Conservation (phyloP, 2,113 vertebrate genomes). For the Acinonyx jubatus region DNA sequence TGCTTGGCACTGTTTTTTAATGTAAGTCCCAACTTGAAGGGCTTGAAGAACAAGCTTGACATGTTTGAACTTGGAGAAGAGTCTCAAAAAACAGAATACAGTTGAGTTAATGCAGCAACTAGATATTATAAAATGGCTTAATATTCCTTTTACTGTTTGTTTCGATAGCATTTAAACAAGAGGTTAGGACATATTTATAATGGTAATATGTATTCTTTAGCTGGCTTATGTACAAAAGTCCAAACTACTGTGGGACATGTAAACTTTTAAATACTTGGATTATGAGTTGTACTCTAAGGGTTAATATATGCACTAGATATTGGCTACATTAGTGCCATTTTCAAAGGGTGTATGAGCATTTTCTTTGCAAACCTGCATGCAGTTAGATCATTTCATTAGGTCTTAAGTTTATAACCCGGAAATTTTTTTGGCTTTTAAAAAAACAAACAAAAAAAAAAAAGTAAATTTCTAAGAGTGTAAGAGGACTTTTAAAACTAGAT, state of each 20-base stretch:
- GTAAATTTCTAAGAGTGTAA: background rate
- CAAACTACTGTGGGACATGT: slow-evolving; percentile 47
- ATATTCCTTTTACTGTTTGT: slow-evolving; percentile 50
- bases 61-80: slow-evolving; percentile 65
- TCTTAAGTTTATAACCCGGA: slow-evolving; percentile 1
- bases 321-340: slow-evolving; percentile 43
- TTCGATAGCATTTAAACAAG: slow-evolving; percentile 48
- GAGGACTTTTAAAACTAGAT: slow-evolving; percentile 21
- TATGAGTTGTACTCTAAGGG: slow-evolving; percentile 71
- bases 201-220: slow-evolving; percentile 48
- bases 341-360: slow-evolving; percentile 51
- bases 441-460: background rate
- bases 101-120: slow-evolving; percentile 63
- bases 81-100: slow-evolving; percentile 41
- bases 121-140: slow-evolving; percentile 40
- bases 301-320: slow-evolving; percentile 44
- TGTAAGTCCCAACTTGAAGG: slow-evolving; percentile 58
- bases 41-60: slow-evolving; percentile 60
- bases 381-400: slow-evolving; percentile 48
- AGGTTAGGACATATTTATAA: slow-evolving; percentile 50
- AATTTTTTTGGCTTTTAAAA: background rate
- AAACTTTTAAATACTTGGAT: slow-evolving; percentile 63
- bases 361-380: slow-evolving; percentile 53
- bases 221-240: background rate
- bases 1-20: slow-evolving; percentile 48